Conservation (phyloP, 2,888 invertebrate genomes). For the Brachyptera risi region DNA sequence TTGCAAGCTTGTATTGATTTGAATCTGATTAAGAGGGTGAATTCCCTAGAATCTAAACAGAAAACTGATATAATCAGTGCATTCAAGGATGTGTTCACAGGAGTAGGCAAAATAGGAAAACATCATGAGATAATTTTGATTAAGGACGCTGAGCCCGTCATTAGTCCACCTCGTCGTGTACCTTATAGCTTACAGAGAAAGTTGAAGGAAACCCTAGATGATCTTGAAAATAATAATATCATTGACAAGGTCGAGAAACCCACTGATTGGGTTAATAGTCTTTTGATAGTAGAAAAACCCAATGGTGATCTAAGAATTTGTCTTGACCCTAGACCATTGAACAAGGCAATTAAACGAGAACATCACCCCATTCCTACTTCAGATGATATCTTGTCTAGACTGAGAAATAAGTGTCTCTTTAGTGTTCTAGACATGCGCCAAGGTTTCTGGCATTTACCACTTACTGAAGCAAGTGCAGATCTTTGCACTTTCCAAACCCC, state of each 20-base stretch:
- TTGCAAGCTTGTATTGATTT: not conserved
- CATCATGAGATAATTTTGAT: not conserved
- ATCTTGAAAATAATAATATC: constrained; percentile 15
- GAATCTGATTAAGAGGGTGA: not conserved
- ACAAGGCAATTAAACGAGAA: constrained; percentile 17
- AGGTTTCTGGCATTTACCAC: constrained; percentile 22
- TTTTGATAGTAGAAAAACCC: constrained; percentile 28
- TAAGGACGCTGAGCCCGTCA: constrained; percentile 7
- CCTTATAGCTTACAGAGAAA: constrained; percentile 4
- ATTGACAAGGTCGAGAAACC: constrained; percentile 25
- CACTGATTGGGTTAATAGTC: constrained; percentile 30
- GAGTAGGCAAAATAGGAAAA: not conserved
- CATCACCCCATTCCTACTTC: constrained; percentile 18
- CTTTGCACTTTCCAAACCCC: constrained; percentile 20
- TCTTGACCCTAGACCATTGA: constrained; percentile 25
- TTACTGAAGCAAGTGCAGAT: constrained; percentile 20
- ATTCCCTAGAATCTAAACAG: not conserved
- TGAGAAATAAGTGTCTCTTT: constrained; percentile 18
- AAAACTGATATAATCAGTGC: not conserved
- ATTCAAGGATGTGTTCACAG: constrained; percentile 1
- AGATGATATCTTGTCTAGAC: constrained; percentile 19
- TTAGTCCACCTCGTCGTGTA: constrained; percentile 11
- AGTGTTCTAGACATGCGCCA: constrained; percentile 21
- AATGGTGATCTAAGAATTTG: constrained; percentile 26
- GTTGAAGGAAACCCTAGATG: constrained; percentile 17